Conservation (phyloP, 2,888 invertebrate genomes). For the Standfussiana lucernea region DNA sequence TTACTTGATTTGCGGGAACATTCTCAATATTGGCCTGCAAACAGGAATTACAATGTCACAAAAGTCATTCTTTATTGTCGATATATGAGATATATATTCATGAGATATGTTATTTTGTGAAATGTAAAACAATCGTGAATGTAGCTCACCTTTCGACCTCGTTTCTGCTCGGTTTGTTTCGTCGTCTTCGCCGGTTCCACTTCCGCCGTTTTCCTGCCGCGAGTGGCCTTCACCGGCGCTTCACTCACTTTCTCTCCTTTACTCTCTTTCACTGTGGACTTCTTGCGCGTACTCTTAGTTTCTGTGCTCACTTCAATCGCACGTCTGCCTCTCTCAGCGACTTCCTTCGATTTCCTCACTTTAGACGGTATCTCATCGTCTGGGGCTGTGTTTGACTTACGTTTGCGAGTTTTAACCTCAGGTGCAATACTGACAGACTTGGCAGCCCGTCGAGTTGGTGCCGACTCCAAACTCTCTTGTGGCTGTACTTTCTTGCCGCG, state of each 20-base stretch:
- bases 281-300: slow-evolving; percentile 32
- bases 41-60: not conserved
- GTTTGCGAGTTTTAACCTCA: slow-evolving; percentile 66
- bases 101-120: not conserved
- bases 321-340: slow-evolving; percentile 21
- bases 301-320: slow-evolving; percentile 19
- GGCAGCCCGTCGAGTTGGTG: slow-evolving; percentile 48
- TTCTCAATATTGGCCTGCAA: slow-evolving; percentile 62
- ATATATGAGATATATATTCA: too few species aligned
- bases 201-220: slow-evolving; percentile 9
- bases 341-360: slow-evolving; percentile 54
- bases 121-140: not conserved
- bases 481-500: slow-evolving; percentile 64
- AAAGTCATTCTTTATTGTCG: not conserved
- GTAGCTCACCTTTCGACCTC: slow-evolving; percentile 65
- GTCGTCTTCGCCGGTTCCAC: slow-evolving; percentile 17
- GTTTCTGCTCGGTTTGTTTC: slow-evolving; percentile 34
- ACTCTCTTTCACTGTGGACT: slow-evolving; percentile 28
- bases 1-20: slow-evolving; percentile 49
- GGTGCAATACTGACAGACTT: slow-evolving; percentile 30
- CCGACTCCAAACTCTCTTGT: slow-evolving; percentile 59
- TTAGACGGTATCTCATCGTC: slow-evolving; percentile 65
- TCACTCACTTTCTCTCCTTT: slow-evolving; percentile 10
- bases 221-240: slow-evolving; percentile 21
- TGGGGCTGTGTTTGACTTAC: slow-evolving; percentile 57